Percentiles rank a stretch among this genome's conserved stretches.
These are phyloP conservation scores for Pedetes capensis DNA, from an alignment of 2,113 vertebrate genomes.

Conservation along the genomic window DNA sequence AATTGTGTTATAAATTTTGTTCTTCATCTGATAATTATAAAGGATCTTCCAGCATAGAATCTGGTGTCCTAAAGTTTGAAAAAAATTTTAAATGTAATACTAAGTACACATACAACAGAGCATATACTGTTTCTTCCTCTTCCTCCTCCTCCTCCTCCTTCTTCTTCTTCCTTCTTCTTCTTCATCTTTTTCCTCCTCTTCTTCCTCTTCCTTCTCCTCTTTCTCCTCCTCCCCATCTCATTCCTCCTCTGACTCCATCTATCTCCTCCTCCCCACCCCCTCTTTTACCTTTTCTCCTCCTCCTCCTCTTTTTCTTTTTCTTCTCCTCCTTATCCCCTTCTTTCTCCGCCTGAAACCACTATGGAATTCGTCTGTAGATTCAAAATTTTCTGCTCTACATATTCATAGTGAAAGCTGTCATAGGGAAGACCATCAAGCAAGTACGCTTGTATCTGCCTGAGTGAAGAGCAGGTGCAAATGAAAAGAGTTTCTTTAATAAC, in stretches of 20 bases:
- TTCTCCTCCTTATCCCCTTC: not conserved
- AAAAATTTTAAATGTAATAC: not conserved
- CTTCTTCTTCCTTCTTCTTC: not conserved
- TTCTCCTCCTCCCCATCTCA: fast-evolving
- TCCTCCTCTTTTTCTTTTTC: not conserved
- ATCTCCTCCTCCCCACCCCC: not conserved
- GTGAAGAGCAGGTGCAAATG: not conserved
- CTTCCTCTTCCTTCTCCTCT: not conserved
- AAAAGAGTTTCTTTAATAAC: not conserved
- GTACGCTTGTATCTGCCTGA: not conserved
- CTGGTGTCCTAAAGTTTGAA: not conserved
- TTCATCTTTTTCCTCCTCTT: fast-evolving
- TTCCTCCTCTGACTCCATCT: no score
- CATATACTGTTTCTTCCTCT: not conserved
- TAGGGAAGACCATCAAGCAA: not conserved
- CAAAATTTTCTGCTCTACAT: not conserved
- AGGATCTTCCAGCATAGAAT: not conserved
- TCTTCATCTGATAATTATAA: not conserved
- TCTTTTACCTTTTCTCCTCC: no score
- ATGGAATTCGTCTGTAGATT: not conserved
- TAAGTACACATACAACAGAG: not conserved
- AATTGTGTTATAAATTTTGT: not conserved
- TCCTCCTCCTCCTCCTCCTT: no score
- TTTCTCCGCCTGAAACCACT: not conserved
- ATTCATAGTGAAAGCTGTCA: not conserved